These are phyloP conservation scores for Ageneiosus marmoratus DNA, from an alignment of 2,113 vertebrate genomes.

Conservation along the genomic window DNA sequence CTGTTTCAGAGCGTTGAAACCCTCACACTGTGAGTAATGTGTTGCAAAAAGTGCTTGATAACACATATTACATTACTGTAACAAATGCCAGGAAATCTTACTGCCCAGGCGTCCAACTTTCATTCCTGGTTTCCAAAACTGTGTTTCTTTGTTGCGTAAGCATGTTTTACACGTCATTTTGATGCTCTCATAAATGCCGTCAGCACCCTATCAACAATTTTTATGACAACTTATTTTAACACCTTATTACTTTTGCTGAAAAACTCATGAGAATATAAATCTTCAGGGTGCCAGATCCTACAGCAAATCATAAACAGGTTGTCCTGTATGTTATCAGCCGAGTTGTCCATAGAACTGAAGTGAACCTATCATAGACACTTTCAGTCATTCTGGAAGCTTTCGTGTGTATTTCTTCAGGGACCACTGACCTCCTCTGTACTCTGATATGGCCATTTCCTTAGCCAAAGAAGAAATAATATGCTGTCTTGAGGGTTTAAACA, in stretches of 20 bases:
- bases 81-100: slow-evolving; percentile 36
- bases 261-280: background rate
- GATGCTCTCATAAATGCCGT: slow-evolving; percentile 22
- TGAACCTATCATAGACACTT: background rate
- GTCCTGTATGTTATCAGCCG: background rate
- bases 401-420: background rate
- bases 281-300: background rate
- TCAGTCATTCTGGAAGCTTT: background rate
- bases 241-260: slow-evolving; percentile 25
- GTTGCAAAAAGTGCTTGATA: slow-evolving; percentile 44
- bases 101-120: slow-evolving; percentile 18
- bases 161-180: slow-evolving; percentile 13
- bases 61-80: slow-evolving; percentile 47
- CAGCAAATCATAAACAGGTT: background rate
- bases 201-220: slow-evolving; percentile 17
- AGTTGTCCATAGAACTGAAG: background rate
- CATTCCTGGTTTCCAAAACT: background rate
- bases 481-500: background rate
- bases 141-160: slow-evolving; percentile 6
- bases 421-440: background rate
- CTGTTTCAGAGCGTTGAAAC: slow-evolving; percentile 50
- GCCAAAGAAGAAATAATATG: slow-evolving; percentile 10
- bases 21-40: slow-evolving; percentile 39
- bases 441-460: background rate
- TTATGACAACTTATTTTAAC: slow-evolving; percentile 17